Evolutionary conservation across 2,888 invertebrate genomes (phyloP).

Genomic region (Limnephilus auricula): DNA sequence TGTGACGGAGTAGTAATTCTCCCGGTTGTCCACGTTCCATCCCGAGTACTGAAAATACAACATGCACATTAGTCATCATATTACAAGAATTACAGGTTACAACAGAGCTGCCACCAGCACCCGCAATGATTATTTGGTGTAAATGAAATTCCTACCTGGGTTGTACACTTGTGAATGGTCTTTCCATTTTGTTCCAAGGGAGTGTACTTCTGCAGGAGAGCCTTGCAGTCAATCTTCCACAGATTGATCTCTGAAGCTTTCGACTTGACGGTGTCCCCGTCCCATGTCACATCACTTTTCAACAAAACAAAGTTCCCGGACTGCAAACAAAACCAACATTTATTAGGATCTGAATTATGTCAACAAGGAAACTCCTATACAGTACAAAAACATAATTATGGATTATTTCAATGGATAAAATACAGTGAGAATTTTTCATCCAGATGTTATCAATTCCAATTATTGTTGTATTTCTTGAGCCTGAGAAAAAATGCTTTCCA

Average conservation of each 20-base stretch:
- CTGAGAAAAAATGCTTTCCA: neutral
- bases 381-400: too few relatives aligned
- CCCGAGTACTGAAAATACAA: slow-evolving; percentile 76
- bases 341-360: neutral
- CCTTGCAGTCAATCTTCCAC: slow-evolving; percentile 84
- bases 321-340: slow-evolving; percentile 70
- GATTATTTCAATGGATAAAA: too few relatives aligned
- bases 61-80: neutral
- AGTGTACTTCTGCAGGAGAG: slow-evolving; percentile 83
- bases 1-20: slow-evolving; percentile 79
- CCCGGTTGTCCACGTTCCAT: slow-evolving; percentile 79
- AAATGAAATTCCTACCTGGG: too few relatives aligned
- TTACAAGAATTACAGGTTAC: neutral
- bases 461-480: neutral
- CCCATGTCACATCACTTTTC: slow-evolving; percentile 81
- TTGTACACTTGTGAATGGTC: slow-evolving; percentile 78
- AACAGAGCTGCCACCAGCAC: too few relatives aligned
- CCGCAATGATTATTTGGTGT: too few relatives aligned
- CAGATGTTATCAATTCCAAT: neutral
- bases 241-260: slow-evolving; percentile 79
- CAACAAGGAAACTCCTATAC: neutral
- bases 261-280: slow-evolving; percentile 77
- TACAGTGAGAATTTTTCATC: neutral
- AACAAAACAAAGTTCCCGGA: slow-evolving; percentile 82
- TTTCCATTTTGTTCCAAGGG: slow-evolving; percentile 80